Conservation (phyloP, 2,888 invertebrate genomes). For the Hedychridium roseum region DNA sequence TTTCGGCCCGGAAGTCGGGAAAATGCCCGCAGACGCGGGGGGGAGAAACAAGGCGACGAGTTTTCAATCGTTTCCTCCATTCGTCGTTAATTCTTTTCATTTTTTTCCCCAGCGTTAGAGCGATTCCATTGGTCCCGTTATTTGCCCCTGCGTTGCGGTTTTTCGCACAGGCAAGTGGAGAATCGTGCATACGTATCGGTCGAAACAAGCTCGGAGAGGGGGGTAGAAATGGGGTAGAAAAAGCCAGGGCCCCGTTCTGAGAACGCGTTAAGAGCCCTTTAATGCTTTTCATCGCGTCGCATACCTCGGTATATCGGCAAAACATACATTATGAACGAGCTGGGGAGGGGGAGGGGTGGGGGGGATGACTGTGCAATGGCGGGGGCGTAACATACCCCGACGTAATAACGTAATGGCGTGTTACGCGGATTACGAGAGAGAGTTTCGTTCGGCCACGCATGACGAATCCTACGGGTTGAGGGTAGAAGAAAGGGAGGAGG, state of each 20-base stretch:
- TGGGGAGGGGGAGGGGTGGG: neutral
- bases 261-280: slow-evolving; percentile 37
- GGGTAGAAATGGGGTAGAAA: too few relatives aligned
- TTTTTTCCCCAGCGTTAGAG: neutral
- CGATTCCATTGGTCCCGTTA: neutral
- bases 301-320: too few relatives aligned
- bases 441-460: slow-evolving; percentile 53
- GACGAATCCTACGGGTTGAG: slow-evolving; percentile 44
- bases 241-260: too few relatives aligned
- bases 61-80: neutral
- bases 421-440: slow-evolving; percentile 51
- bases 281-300: slow-evolving; percentile 24
- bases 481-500: slow-evolving; percentile 4
- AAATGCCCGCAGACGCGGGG: neutral
- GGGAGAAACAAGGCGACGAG: neutral
- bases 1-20: too few relatives aligned
- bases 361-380: neutral
- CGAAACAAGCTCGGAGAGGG: too few relatives aligned
- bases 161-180: too few relatives aligned
- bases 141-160: neutral
- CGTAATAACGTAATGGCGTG: slow-evolving; percentile 53
- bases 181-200: too few relatives aligned
- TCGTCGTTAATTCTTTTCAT: neutral
- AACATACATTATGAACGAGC: too few relatives aligned
- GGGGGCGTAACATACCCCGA: slow-evolving; percentile 40